These are phyloP conservation scores for Craterocephalus amniculus DNA, from an alignment of 2,797 vertebrate species.

Conservation along the genomic window DNA sequence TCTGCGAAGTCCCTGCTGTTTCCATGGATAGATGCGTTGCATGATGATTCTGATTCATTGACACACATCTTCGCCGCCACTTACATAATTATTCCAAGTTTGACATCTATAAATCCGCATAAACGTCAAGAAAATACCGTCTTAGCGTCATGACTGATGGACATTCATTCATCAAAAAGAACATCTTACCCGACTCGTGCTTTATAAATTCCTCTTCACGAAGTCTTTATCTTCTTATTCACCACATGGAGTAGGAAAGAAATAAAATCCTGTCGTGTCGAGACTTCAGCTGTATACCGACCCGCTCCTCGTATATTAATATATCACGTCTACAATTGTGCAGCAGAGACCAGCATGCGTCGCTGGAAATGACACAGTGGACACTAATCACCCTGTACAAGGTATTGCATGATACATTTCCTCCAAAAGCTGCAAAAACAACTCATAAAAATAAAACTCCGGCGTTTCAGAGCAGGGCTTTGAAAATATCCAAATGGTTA, in stretches of 20 bases:
- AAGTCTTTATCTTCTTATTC: slow-evolving; percentile 21
- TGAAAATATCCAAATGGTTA: not conserved
- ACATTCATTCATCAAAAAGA: not conserved
- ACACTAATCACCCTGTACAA: slow-evolving; percentile 23
- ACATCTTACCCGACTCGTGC: slow-evolving; percentile 46
- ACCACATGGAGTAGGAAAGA: not conserved
- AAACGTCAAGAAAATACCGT: not conserved
- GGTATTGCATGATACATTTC: slow-evolving; percentile 17
- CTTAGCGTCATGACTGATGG: not conserved
- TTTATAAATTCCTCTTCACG: not conserved
- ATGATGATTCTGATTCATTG: slow-evolving; percentile 24
- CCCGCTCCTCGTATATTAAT: not conserved
- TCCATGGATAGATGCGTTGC: slow-evolving; percentile 9
- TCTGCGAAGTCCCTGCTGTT: slow-evolving; percentile 22
- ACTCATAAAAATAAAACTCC: not conserved
- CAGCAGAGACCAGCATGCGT: slow-evolving; percentile 8
- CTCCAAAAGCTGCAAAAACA: not conserved
- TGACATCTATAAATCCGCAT: not conserved
- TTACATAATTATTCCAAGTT: not conserved
- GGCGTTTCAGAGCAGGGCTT: not conserved
- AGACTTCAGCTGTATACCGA: not conserved
- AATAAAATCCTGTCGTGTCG: not conserved
- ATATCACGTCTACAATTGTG: slow-evolving; percentile 21
- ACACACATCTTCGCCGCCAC: not conserved
- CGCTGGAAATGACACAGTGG: slow-evolving; percentile 10